Conservation (phyloP, 1,140 invertebrate species). For the Anastatus disparis region DNA sequence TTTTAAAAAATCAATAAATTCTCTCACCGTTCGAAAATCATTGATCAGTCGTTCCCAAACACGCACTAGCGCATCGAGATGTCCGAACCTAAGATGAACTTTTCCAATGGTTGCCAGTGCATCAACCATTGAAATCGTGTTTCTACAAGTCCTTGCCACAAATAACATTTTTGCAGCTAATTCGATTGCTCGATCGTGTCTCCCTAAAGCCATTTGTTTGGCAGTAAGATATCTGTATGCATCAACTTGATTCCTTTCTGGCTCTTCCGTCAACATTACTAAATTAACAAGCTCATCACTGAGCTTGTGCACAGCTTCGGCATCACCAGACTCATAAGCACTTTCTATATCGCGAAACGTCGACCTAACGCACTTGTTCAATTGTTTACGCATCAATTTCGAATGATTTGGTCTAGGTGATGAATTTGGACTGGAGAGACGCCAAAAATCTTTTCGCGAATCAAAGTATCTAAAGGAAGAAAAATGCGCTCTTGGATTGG, state of each 20-base stretch:
- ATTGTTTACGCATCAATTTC: slow-evolving; percentile 38
- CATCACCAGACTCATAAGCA: slow-evolving; percentile 43
- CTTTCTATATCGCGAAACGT: slow-evolving; percentile 43
- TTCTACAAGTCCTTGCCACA: slow-evolving; percentile 39
- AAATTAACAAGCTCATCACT: slow-evolving; percentile 45
- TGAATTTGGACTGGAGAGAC: neutral
- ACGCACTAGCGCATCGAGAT: slow-evolving; percentile 47
- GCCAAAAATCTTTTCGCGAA: slow-evolving; percentile 39
- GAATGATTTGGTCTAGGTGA: slow-evolving; percentile 21
- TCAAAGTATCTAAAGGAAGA: no score
- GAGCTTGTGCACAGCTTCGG: slow-evolving; percentile 37
- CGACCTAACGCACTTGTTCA: slow-evolving; percentile 29
- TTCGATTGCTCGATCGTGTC: slow-evolving; percentile 53
- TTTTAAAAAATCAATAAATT: no score
- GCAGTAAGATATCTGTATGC: slow-evolving; percentile 48
- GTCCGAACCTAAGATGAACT: slow-evolving; percentile 55
- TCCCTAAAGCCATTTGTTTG: slow-evolving; percentile 43
- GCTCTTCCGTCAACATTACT: slow-evolving; percentile 24
- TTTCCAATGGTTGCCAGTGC: slow-evolving; percentile 50
- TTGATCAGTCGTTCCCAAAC: slow-evolving; percentile 49
- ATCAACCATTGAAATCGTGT: slow-evolving; percentile 41
- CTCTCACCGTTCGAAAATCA: slow-evolving; percentile 30
- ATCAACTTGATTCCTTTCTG: slow-evolving; percentile 41
- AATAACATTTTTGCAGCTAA: slow-evolving; percentile 46
- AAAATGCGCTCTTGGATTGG: no score